phyloP scores from a whole-genome alignment of 2,113 vertebrate species.

The Onychostruthus taczanowskii region DNA sequence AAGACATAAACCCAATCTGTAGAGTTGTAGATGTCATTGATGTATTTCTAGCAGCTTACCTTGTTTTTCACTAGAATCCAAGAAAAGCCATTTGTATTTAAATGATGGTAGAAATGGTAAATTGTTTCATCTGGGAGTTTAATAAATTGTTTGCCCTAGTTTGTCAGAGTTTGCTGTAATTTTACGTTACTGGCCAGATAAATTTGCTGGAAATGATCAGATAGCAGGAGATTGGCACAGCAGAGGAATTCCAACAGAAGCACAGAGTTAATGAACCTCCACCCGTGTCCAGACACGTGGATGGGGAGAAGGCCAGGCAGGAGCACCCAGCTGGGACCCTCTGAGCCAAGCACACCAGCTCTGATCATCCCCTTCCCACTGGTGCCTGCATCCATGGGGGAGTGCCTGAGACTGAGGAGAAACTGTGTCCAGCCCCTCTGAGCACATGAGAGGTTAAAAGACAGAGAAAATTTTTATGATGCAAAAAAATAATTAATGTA shows the following conservation, averaged over 20 bases:
- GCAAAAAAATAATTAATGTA: background rate
- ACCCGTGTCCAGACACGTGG: background rate
- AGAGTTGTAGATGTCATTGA: background rate
- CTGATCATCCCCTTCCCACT: background rate
- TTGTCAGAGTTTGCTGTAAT: slow-evolving; percentile 34
- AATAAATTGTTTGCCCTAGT: slow-evolving; percentile 2
- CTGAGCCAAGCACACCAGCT: rapidly evolving
- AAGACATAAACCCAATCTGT: background rate
- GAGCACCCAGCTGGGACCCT: background rate
- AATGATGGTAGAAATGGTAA: background rate
- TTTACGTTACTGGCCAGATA: slow-evolving; percentile 39
- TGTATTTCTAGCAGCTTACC: background rate
- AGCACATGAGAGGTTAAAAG: background rate
- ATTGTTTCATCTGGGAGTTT: background rate
- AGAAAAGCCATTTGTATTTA: background rate
- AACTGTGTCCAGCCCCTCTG: background rate
- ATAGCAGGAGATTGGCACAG: slow-evolving; percentile 39
- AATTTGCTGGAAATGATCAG: slow-evolving; percentile 53
- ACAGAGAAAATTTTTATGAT: background rate
- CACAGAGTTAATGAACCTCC: slow-evolving; percentile 43
- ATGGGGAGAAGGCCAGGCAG: slow-evolving; percentile 18
- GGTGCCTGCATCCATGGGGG: rapidly evolving
- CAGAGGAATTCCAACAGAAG: slow-evolving; percentile 55
- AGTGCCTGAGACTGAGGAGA: background rate
- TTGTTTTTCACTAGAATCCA: background rate